These are phyloP conservation scores for Cotesia glomerata DNA, from an alignment of 1,140 invertebrate genomes.

Conservation along the genomic window DNA sequence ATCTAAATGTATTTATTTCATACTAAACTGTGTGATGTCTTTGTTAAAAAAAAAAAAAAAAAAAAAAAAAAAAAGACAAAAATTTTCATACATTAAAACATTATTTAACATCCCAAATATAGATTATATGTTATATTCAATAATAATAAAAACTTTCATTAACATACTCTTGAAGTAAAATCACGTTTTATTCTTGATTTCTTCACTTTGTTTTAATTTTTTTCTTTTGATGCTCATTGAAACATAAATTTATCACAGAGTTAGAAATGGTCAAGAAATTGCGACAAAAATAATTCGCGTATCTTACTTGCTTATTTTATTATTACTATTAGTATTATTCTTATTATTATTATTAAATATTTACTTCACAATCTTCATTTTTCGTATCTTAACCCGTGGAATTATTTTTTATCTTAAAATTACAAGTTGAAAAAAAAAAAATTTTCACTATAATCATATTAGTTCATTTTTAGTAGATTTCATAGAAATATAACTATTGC, in stretches of 20 bases:
- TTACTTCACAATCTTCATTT: not conserved
- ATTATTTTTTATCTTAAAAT: too few species aligned
- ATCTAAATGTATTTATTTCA: not conserved
- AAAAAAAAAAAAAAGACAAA: not conserved
- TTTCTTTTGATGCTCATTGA: not conserved
- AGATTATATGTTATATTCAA: slow-evolving; percentile 20
- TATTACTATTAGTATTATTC: not conserved
- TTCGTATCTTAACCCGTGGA: not conserved
- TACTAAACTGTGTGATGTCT: not conserved
- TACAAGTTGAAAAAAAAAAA: too few species aligned
- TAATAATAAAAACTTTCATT: slow-evolving; percentile 21
- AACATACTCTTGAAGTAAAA: not conserved
- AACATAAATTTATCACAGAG: slow-evolving; percentile 13
- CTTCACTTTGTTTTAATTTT: not conserved
- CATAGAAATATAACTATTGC: too few species aligned
- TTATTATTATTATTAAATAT: not conserved
- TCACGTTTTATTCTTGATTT: too few species aligned
- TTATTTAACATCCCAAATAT: slow-evolving; percentile 11
- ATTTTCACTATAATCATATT: too few species aligned
- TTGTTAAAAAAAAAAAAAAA: not conserved
- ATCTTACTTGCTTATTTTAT: not conserved
- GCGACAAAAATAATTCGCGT: not conserved
- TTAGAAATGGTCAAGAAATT: slow-evolving; percentile 10
- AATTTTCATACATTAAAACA: not conserved
- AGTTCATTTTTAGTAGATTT: too few species aligned